phyloP scores from a whole-genome alignment of 2,888 invertebrate species.

The Agonopterix alstromeriana region DNA sequence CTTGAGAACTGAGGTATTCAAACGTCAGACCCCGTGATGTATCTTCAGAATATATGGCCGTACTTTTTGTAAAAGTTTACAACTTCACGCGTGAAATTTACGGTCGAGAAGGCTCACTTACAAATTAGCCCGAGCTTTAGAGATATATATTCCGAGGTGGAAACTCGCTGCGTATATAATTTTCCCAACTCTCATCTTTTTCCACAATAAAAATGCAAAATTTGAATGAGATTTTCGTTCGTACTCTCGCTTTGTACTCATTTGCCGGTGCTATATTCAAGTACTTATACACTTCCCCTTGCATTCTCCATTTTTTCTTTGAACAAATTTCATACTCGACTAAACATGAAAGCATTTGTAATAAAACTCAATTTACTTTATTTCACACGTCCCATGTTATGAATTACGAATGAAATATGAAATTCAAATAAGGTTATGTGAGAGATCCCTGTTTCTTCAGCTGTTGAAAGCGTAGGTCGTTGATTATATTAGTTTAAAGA shows the following conservation, averaged over 20 bases:
- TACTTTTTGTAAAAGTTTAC: constrained; percentile 62
- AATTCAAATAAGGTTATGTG: constrained; percentile 23
- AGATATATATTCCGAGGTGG: constrained; percentile 25
- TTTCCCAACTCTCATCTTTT: constrained; percentile 21
- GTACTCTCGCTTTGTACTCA: constrained; percentile 22
- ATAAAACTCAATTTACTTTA: constrained; percentile 34
- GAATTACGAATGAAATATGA: constrained; percentile 28
- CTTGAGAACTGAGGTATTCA: constrained; percentile 55
- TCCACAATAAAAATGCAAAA: constrained; percentile 31
- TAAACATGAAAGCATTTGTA: constrained; percentile 29
- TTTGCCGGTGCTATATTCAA: constrained; percentile 18
- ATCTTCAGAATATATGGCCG: constrained; percentile 58
- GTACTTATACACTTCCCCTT: constrained; percentile 11
- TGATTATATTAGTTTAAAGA: neutral
- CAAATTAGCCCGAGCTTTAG: constrained; percentile 46
- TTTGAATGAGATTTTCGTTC: constrained; percentile 25
- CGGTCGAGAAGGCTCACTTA: constrained; percentile 42
- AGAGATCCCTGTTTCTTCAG: constrained; percentile 8
- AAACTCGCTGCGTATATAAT: constrained; percentile 17
- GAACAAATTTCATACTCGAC: constrained; percentile 20
- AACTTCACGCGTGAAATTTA: constrained; percentile 55
- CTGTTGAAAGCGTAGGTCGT: neutral
- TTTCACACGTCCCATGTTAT: constrained; percentile 25
- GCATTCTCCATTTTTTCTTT: constrained; percentile 18
- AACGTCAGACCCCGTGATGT: constrained; percentile 57